phyloP scores from a whole-genome alignment of 2,113 vertebrate genomes.

The Sula dactylatra region DNA sequence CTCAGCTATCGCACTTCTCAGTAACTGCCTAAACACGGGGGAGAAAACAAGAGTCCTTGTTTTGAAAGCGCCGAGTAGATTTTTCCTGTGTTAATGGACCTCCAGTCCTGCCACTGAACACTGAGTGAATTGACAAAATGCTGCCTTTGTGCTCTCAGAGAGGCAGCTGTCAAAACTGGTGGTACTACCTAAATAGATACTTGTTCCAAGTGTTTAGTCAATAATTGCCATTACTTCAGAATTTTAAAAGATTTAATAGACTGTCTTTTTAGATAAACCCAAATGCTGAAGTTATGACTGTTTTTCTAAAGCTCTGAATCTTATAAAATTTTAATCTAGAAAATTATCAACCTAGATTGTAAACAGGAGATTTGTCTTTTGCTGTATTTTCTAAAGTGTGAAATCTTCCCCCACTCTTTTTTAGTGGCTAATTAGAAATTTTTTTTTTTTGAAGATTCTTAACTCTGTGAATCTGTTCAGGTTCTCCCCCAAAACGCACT shows the following conservation, averaged over 20 bases:
- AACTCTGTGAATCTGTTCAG: neutral
- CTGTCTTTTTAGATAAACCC: neutral
- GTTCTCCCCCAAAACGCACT: neutral
- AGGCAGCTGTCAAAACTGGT: slow-evolving; percentile 19
- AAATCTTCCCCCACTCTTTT: neutral
- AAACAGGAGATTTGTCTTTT: neutral
- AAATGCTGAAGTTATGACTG: neutral
- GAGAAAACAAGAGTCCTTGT: slow-evolving; percentile 14
- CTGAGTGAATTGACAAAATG: neutral
- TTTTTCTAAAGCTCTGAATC: neutral
- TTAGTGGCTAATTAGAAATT: neutral
- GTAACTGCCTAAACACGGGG: neutral
- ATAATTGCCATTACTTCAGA: neutral
- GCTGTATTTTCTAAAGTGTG: neutral
- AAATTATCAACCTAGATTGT: neutral
- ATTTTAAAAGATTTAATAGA: neutral
- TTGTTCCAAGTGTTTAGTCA: neutral
- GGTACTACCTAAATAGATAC: neutral
- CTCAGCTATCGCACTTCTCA: neutral
- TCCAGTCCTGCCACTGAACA: neutral
- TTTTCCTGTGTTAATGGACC: neutral
- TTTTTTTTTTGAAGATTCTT: neutral
- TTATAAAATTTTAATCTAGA: neutral
- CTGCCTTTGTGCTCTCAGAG: slow-evolving; percentile 15
- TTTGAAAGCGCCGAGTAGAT: neutral